Conservation (phyloP, 2,888 invertebrate species). For the Eristalinus aeneus region DNA sequence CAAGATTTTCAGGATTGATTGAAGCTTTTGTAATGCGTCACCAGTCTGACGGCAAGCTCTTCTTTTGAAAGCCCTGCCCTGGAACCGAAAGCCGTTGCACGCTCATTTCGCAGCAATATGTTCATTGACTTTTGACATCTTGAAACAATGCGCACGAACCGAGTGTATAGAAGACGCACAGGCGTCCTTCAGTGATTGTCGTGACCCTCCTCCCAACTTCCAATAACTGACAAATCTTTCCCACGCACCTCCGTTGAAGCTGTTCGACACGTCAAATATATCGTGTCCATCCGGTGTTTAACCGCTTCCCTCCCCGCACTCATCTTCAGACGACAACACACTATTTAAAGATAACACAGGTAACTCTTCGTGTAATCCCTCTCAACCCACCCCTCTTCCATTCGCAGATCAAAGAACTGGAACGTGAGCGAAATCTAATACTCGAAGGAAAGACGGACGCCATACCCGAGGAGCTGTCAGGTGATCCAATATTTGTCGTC, state of each 20-base stretch:
- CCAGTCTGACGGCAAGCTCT: too few species aligned
- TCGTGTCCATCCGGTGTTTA: background rate
- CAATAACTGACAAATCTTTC: background rate
- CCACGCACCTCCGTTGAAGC: background rate
- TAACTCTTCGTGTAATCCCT: background rate
- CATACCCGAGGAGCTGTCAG: conserved; percentile 83
- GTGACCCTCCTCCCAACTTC: background rate
- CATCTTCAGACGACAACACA: background rate
- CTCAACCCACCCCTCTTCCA: background rate
- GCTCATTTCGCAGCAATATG: too few species aligned
- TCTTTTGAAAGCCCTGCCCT: too few species aligned
- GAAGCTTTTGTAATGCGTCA: too few species aligned
- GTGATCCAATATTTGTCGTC: conserved; percentile 84
- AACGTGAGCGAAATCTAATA: conserved; percentile 84
- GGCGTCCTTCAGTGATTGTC: too few species aligned
- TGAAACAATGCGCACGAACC: too few species aligned
- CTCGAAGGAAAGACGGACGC: conserved; percentile 83
- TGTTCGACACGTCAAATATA: background rate
- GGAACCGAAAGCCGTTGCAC: too few species aligned
- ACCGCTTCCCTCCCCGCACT: background rate
- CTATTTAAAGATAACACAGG: background rate
- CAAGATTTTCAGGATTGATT: too few species aligned
- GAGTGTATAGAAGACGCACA: too few species aligned
- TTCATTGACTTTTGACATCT: too few species aligned
- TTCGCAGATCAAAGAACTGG: conserved; percentile 82